phyloP scores from a whole-genome alignment of 2,888 invertebrate genomes.

The Dolichopus griseipennis region DNA sequence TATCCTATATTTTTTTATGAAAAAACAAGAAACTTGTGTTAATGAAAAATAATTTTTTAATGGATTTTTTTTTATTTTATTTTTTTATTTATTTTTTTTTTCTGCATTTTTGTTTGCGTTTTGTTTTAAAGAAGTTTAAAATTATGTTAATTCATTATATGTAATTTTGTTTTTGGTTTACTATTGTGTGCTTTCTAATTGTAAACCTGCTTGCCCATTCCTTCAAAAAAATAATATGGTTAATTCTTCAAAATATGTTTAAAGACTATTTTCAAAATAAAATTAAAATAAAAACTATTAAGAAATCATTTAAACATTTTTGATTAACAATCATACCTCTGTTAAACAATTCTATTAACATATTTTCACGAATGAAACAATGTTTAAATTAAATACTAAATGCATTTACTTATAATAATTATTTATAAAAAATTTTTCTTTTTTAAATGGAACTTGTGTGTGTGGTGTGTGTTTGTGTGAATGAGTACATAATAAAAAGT shows the following conservation, averaged over 20 bases:
- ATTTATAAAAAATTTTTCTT: no score
- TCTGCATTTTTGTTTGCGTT: no score
- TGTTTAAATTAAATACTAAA: neutral
- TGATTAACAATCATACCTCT: neutral
- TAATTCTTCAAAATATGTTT: no score
- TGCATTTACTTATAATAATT: no score
- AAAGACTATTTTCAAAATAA: no score
- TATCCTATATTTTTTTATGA: neutral
- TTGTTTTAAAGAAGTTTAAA: neutral
- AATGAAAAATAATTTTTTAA: neutral
- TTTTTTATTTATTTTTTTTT: no score
- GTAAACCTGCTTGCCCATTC: no score
- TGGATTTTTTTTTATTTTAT: no score
- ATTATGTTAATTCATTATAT: neutral
- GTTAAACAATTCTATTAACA: conserved; percentile 6
- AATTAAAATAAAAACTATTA: neutral
- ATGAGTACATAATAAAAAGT: no score
- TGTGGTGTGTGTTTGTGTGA: no score
- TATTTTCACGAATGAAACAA: conserved; percentile 6
- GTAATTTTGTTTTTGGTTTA: neutral
- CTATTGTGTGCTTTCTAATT: neutral
- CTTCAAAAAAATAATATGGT: no score
- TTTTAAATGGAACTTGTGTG: no score
- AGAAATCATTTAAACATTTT: neutral
- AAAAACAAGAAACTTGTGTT: neutral